These are phyloP conservation scores for Apis florea DNA, from an alignment of 1,140 invertebrate species.

Conservation along the genomic window DNA sequence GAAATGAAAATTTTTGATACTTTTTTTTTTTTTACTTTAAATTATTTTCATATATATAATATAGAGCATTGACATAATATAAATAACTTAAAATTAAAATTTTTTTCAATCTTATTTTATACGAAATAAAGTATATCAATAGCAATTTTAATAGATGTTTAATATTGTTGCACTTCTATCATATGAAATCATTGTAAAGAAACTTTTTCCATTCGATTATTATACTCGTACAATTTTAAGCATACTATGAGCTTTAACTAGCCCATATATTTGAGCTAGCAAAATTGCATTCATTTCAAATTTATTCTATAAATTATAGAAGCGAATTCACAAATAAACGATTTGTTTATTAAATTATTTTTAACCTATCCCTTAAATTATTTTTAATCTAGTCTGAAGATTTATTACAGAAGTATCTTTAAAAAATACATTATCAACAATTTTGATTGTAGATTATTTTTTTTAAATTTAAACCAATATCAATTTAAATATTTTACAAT, in stretches of 20 bases:
- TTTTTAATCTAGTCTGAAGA: not conserved
- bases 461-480: not conserved
- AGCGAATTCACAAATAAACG: not conserved
- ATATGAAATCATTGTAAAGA: not conserved
- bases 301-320: slow-evolving; percentile 37
- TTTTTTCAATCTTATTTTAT: not conserved
- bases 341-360: not conserved
- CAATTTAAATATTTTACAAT: not conserved
- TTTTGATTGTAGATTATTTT: not conserved
- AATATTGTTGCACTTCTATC: not conserved
- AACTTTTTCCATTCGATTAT: slow-evolving; percentile 7
- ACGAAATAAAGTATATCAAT: not conserved
- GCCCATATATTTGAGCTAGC: slow-evolving; percentile 18
- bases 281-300: slow-evolving; percentile 37
- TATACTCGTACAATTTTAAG: slow-evolving; percentile 34
- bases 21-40: not conserved
- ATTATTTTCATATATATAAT: not conserved
- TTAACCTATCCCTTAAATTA: not conserved
- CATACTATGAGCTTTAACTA: slow-evolving; percentile 57
- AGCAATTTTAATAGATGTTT: not conserved
- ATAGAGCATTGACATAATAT: not conserved
- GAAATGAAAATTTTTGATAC: not conserved
- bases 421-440: not conserved
- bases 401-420: not conserved
- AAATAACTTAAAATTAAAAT: not conserved